Conservation (phyloP, 2,113 vertebrate genomes). For the Excalfactoria chinensis region DNA sequence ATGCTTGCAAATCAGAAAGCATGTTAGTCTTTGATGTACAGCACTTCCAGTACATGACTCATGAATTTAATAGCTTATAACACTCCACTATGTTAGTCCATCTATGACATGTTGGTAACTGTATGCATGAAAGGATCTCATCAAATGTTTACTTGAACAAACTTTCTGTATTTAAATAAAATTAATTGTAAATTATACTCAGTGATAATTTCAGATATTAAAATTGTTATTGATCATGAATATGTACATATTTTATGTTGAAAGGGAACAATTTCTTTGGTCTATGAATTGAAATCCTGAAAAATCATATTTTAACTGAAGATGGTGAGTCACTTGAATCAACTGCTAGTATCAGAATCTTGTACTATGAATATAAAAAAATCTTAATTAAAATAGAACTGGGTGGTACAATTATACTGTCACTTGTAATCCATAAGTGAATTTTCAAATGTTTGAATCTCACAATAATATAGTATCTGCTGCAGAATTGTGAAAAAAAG, state of each 20-base stretch:
- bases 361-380: neutral
- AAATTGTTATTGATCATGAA: neutral
- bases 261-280: neutral
- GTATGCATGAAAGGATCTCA: conserved; percentile 2
- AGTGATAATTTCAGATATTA: neutral
- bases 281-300: neutral
- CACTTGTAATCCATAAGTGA: neutral
- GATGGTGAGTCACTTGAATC: neutral
- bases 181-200: conserved; percentile 34
- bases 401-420: neutral
- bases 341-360: neutral
- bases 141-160: conserved; percentile 50
- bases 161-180: neutral
- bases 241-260: neutral
- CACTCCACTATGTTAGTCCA: conserved; percentile 58
- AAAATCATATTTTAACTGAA: neutral
- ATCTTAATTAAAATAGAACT: neutral
- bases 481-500: neutral
- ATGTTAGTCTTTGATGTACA: conserved; percentile 42
- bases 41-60: conserved; percentile 59
- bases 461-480: neutral
- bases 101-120: conserved; percentile 46
- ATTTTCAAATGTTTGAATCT: neutral
- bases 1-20: conserved; percentile 31
- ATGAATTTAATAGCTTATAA: conserved; percentile 73